Evolutionary conservation across 2,888 invertebrate genomes (phyloP), one percentile per base, ranked within the genome.

Genomic region (Homarus gammarus): DNA sequence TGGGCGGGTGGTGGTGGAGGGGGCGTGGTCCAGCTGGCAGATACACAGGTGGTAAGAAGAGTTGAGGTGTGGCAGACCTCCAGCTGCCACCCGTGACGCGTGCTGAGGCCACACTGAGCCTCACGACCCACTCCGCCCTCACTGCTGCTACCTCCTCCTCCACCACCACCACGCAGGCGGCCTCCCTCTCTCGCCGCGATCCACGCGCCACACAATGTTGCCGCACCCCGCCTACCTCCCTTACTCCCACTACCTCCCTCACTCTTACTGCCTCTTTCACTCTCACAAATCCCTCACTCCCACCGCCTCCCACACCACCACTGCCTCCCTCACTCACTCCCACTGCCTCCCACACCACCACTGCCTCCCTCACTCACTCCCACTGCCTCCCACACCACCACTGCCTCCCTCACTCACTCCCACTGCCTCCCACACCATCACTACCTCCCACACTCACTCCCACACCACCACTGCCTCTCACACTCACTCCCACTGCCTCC

Each of bases 101-200:
- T 82, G 81, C 40, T 40, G 40, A 64, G 27, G 64, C 68, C 81
- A 56, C 49, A 82, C 81, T 82, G 78, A 51, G 18, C 56, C 18
- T 38, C 61, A 22, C 22, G 38, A 22, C 31, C 81, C 6, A 27
- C 56, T 49, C 56, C 51, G 31, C 78, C 78, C 36, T 36, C 15
- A 3, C 72, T n/a, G n/a, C n/a, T n/a, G n/a, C n/a, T 61, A 49
- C 79, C 79, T 49, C 40, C 79, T 56, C 79, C 38, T 36, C 56
- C 61, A 44, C 81, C 78, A 51, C 51, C 78, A 33, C 49, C 31
- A 78, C 78, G 78, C 78, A 78, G 78, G 78, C 78, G 78, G 78
- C 51, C 75, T 38, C 40, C 38, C 75, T 75, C 40, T n/a, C n/a
- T n/a, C n/a, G n/a, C n/a, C 75, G 31, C 75, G 44, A 75, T 44